Percentiles rank a stretch among this genome's conserved stretches.
phyloP scores from a whole-genome alignment of 2,888 invertebrate genomes.

The Eledona agricola region DNA sequence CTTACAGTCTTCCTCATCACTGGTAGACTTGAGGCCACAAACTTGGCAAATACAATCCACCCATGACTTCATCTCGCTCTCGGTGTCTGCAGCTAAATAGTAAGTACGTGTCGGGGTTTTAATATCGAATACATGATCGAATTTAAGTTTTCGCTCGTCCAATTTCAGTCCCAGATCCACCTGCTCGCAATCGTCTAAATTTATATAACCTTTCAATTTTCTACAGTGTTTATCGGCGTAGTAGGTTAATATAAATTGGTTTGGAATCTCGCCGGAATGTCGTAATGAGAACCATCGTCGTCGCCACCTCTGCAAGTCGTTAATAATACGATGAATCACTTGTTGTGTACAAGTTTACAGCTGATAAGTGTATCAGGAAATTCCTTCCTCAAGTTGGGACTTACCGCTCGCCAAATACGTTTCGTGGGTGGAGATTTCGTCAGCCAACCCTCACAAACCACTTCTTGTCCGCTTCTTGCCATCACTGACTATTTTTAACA shows the following conservation, averaged over 20 bases:
- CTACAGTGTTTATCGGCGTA: constrained; percentile 88
- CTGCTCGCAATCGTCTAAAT: constrained; percentile 96
- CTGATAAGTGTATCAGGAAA: constrained; percentile 29
- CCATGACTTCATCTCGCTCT: constrained; percentile 94
- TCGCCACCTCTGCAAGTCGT: constrained; percentile 87
- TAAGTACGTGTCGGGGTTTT: constrained; percentile 89
- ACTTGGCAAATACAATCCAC: constrained; percentile 93
- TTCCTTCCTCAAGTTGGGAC: constrained; percentile 57
- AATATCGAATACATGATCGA: constrained; percentile 87
- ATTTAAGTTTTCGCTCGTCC: constrained; percentile 82
- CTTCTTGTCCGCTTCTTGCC: constrained; percentile 70
- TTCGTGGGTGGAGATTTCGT: constrained; percentile 95
- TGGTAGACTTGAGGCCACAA: constrained; percentile 82
- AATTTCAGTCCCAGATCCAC: constrained; percentile 88
- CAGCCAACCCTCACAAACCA: constrained; percentile 92
- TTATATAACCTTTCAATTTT: constrained; percentile 87
- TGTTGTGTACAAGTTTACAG: constrained; percentile 40
- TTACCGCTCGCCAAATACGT: constrained; percentile 92
- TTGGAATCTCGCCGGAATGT: constrained; percentile 90
- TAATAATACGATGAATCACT: constrained; percentile 52
- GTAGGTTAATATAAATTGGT: constrained; percentile 93
- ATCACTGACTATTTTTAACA: constrained; percentile 44
- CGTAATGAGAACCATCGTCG: constrained; percentile 93
- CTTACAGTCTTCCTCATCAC: constrained; percentile 59
- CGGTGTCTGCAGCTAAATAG: constrained; percentile 91